Evolutionary conservation across 2,797 vertebrate genomes (phyloP).

Genomic region (Glossophaga mutica): DNA sequence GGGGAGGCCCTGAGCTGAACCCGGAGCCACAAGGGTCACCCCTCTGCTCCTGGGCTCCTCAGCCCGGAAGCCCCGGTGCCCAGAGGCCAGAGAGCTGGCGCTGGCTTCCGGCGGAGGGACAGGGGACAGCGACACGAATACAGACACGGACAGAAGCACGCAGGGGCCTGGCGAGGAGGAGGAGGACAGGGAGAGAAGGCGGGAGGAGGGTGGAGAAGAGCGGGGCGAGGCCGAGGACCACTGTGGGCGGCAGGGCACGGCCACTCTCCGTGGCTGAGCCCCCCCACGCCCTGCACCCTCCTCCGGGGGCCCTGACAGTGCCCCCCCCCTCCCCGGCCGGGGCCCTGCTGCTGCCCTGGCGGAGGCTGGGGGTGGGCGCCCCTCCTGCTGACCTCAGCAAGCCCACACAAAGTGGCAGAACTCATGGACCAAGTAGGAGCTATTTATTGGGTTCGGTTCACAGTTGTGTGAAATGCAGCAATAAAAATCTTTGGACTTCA

Average conservation of each 20-base stretch:
- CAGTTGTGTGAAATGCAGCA: conserved; percentile 99
- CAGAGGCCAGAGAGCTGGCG: neutral
- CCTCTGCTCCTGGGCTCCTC: too few relatives aligned
- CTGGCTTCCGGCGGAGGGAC: neutral
- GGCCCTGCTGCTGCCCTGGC: neutral
- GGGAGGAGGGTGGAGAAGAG: neutral
- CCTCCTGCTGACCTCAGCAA: conserved; percentile 1
- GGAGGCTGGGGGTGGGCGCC: fast-evolving
- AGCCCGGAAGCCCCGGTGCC: neutral
- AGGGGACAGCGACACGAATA: neutral
- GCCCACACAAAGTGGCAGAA: conserved; percentile 83
- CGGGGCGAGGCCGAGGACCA: fast-evolving
- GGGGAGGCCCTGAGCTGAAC: neutral
- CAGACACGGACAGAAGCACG: neutral
- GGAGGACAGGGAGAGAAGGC: neutral
- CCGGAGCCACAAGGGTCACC: neutral
- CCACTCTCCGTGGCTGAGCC: neutral
- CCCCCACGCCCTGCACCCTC: neutral
- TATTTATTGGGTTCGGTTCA: conserved; percentile 96
- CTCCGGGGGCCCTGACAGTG: neutral
- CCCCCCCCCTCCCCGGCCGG: neutral
- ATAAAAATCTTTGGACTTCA: conserved; percentile 99
- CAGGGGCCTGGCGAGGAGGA: neutral
- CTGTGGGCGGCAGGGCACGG: fast-evolving
- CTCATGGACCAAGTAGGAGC: conserved; percentile 89